Evolutionary conservation across 1,140 invertebrate genomes (phyloP), one percentile per base, ranked within the genome.

Genomic region (Notospermus geniculatus): DNA sequence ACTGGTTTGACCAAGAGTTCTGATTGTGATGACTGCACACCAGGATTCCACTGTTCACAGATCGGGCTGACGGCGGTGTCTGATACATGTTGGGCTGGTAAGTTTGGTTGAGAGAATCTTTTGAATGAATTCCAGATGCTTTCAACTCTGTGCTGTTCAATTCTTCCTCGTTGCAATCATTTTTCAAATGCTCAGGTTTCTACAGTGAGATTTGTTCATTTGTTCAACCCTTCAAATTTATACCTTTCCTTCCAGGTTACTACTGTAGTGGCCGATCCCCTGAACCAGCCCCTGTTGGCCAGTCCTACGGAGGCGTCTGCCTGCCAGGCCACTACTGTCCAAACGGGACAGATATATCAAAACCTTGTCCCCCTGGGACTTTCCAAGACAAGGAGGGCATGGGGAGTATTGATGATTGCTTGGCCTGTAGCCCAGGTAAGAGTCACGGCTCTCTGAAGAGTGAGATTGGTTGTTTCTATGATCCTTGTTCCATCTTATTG

Each of bases 321-420:
- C 60, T 64, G 17, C 68, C 70, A 36, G 77, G 77, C 9, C 45
- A 68, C 63, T 79, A 73, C 59, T 79, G 77, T 67, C 71, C 71
- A 15, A 75, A 76, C 46, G 76, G 76, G 27, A 78, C 77, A 17
- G 55, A 62, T 32, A 64, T 64, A 29, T 69, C 75, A 4, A 57
- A 62, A 7, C 54, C 69, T 9, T 77, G 76, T 64, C 74, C 74
- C 17, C 62, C 71, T 22, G 75, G 75, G 25, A 77, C 76, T 0
- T 76, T 66, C 67, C 60, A 69, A 11, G 66, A 72, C 56, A 66
- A 57, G 2, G 74, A 70, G 4, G 71, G 73, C 19, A 65, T 66
- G 45, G 68, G 66, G 17, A 68, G 72, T 41, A 43, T 69, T 11
- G 32, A 54, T 32, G 70, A 76, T 55, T 78, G 76, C 61, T 63